Base-by-base conservation (phyloP, 2,888 invertebrate species). In the Lasioglossum pauxillum region DNA sequence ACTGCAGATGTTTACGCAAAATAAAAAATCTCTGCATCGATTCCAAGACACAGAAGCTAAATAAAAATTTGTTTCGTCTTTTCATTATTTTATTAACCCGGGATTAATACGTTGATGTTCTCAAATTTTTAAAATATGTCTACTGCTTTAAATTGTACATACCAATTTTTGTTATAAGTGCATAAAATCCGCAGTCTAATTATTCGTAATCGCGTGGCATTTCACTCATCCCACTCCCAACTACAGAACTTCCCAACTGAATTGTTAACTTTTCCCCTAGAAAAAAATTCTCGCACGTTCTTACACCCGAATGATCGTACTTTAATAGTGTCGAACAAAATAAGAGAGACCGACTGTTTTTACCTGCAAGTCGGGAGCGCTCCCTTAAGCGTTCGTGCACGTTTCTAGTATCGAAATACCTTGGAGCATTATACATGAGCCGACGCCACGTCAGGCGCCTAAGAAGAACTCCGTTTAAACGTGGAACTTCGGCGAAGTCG, bases 401-500 rank as follows among this genome's bases (percentile, higher is more conserved):
- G 57, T 60, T 60, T 60, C 57, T 60, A 14, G n/a, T 60, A 27
- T 60, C 57, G 57, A 27, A 60, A 60, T 60, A 60, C n/a, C n/a
- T 60, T 5, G n/a, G 57, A n/a, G n/a, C 57, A n/a, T 60, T 27
- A 27, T 60, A n/a, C n/a, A 53, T 53, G 57, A 60, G 57, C 57
- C 12, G 27, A 60, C 57, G 57, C 57, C 57, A 14, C 57, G 57
- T 12, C 57, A 57, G 57, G 12, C n/a, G 57, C n/a, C 57, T 60
- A 27, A 60, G 57, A 60, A 60, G 57, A 60, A 60, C 64, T 64
- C 64, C 64, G 31, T 64, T 64, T 64, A 64, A 64, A 67, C 74
- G 74, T 31, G 64, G 31, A 90, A 89, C 83, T 89, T 90, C 49
- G 38, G 57, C 69, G 81, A 89, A 69, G 71, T 10, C 72, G 64